Percentiles rank a stretch among this genome's conserved stretches.
Conservation (phyloP, 2,888 invertebrate species). For the Cheilosia vernalis region DNA sequence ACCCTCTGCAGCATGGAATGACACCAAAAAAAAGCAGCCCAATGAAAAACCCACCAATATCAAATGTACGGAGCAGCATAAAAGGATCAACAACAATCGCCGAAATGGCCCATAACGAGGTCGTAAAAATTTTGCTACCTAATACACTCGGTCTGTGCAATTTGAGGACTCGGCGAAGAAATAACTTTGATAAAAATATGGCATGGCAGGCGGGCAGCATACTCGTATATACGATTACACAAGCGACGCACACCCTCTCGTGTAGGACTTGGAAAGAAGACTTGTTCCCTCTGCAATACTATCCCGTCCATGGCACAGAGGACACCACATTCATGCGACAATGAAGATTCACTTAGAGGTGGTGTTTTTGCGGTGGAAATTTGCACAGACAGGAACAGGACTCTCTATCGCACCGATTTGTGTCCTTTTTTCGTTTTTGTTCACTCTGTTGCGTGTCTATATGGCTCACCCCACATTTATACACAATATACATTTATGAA, state of each 20-base stretch:
- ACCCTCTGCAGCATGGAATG: conserved; percentile 37
- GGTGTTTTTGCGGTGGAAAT: conserved; percentile 65
- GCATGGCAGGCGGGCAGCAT: conserved; percentile 69
- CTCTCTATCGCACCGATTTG: conserved; percentile 61
- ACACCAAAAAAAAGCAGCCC: conserved; percentile 26
- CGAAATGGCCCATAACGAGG: conserved; percentile 84
- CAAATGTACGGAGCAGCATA: conserved; percentile 78
- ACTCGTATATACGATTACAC: conserved; percentile 23
- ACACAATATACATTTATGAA: conserved; percentile 74
- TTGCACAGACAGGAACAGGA: conserved; percentile 54
- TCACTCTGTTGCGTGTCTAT: conserved; percentile 42
- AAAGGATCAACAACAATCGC: conserved; percentile 84
- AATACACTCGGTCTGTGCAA: conserved; percentile 82
- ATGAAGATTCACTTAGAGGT: conserved; percentile 74
- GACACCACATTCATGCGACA: conserved; percentile 59
- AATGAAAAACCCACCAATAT: conserved; percentile 71
- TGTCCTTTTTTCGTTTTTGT: conserved; percentile 28
- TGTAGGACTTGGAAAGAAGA: conserved; percentile 33
- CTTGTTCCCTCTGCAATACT: conserved; percentile 14
- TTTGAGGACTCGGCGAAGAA: conserved; percentile 78
- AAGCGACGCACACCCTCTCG: conserved; percentile 42
- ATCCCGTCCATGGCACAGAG: conserved; percentile 16
- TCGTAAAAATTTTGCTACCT: conserved; percentile 84
- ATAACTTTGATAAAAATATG: conserved; percentile 75
- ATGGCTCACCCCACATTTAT: conserved; percentile 43